Percentiles rank a stretch among this genome's conserved stretches.
phyloP scores from a whole-genome alignment of 2,888 invertebrate species.

The Cyaniris semiargus region DNA sequence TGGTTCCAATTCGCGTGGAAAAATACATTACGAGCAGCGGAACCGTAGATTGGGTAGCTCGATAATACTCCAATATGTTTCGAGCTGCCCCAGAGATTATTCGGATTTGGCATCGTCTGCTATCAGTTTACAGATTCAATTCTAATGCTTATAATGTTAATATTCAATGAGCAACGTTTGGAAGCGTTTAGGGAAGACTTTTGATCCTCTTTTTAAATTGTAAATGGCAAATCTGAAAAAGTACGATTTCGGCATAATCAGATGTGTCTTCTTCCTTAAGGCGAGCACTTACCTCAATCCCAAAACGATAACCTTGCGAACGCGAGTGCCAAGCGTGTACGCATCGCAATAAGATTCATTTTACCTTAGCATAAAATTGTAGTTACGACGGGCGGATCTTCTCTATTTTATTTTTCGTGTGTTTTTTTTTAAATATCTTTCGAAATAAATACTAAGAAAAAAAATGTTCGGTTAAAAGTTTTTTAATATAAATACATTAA shows the following conservation, averaged over 20 bases:
- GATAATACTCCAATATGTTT: conserved; percentile 9
- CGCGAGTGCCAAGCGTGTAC: too few relatives aligned
- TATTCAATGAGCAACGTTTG: background rate
- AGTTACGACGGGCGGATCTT: too few relatives aligned
- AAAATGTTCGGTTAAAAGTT: too few relatives aligned
- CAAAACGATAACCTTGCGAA: too few relatives aligned
- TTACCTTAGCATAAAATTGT: too few relatives aligned
- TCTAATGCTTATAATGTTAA: background rate
- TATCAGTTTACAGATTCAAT: conserved; percentile 6
- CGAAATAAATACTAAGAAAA: too few relatives aligned
- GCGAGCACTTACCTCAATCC: too few relatives aligned
- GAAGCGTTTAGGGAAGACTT: background rate
- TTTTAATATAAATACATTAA: too few relatives aligned
- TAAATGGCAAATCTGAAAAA: background rate
- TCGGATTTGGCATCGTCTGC: conserved; percentile 7
- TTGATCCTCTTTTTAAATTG: background rate
- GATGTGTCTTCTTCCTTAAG: background rate
- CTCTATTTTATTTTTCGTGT: too few relatives aligned
- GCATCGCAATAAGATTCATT: too few relatives aligned
- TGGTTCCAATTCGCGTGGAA: conserved; percentile 22
- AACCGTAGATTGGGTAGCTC: conserved; percentile 9
- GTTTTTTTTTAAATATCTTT: too few relatives aligned
- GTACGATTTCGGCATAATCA: background rate
- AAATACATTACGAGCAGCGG: conserved; percentile 24
- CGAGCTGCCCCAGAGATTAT: background rate